These are phyloP conservation scores for Amiota communis DNA, from an alignment of 2,888 invertebrate genomes.

Conservation along the genomic window DNA sequence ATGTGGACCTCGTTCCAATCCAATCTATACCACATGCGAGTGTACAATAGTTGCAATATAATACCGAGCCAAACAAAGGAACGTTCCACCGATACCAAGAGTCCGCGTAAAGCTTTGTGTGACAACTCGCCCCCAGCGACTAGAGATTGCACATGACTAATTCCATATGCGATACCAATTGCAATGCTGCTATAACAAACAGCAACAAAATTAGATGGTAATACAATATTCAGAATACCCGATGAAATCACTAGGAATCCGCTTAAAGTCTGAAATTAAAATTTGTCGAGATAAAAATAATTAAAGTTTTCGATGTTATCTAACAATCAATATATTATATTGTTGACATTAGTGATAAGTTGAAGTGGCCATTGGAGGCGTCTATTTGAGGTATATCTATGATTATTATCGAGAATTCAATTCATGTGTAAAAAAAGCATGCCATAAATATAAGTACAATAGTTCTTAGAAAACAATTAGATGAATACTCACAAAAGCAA, in stretches of 20 bases:
- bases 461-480: background rate
- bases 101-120: conserved; percentile 63
- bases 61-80: conserved; percentile 69
- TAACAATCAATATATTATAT: conserved; percentile 35
- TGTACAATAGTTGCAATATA: conserved; percentile 62
- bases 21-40: conserved; percentile 60
- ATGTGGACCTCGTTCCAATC: conserved; percentile 56
- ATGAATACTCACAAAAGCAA: conserved; percentile 63
- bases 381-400: background rate
- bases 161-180: conserved; percentile 68
- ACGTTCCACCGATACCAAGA: conserved; percentile 66
- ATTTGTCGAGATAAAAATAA: background rate
- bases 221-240: conserved; percentile 57
- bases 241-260: conserved; percentile 64
- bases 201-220: conserved; percentile 53
- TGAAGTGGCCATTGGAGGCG: conserved; percentile 35
- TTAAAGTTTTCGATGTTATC: background rate
- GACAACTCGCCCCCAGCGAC: conserved; percentile 66
- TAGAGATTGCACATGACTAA: conserved; percentile 66
- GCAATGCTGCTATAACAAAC: conserved; percentile 61
- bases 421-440: too few species aligned
- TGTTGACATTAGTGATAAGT: conserved; percentile 18
- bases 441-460: too few species aligned
- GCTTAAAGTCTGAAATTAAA: conserved; percentile 55
- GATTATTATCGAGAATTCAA: too few species aligned